Base-by-base conservation (phyloP, 2,888 invertebrate species). In the Caenorhabditis wallacei region DNA sequence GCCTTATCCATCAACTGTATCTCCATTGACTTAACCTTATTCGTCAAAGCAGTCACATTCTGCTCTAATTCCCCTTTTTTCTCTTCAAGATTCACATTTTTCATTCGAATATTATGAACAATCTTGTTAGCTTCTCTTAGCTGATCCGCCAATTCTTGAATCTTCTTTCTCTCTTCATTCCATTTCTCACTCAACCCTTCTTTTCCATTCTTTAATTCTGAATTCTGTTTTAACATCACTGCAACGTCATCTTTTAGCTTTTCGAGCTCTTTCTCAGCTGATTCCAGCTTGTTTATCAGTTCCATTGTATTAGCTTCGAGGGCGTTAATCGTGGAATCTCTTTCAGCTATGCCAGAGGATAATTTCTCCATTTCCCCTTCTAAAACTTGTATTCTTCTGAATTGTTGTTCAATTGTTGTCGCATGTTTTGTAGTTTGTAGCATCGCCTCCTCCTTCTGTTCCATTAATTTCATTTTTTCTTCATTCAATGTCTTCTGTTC, bases 1-100 rank as follows among this genome's bases (percentile, higher is more conserved):
- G 78, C 57, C 24, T 82, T 72, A 48, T 87, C 87, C 63, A 85
- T 84, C 68, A 87, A 54, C 61, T 86, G 85, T 16, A 84, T 63
- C 68, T 87, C 87, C 35, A 87, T 48, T 0, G 82, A 78, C 37
- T 68, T 64, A 4, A 80, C 57, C 66, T 85, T 84, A 53, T 71
- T 78, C 13, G 18, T 48, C 26, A 76, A 43, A n/a, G 20, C 53
- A 8, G 63, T 46, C 48, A 64, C 71, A 61, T 70, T 83, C 51
- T 79, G 83, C n/a, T 87, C 85, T 43, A 81, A 26, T 40, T 81
- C 84, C 20, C 66, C 64, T 46, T 76, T 83, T 68, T 82, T 79
- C 59, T 85, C 87, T n/a, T 84, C 81, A 13, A 82, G 54, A n/a
- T 71, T 71, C 51, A 83, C 81, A 35, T 75, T 76, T 48, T 70